Evolutionary conservation across 2,797 vertebrate genomes (phyloP), one percentile per base, ranked within the genome.

Genomic region (Semotilus atromaculatus): DNA sequence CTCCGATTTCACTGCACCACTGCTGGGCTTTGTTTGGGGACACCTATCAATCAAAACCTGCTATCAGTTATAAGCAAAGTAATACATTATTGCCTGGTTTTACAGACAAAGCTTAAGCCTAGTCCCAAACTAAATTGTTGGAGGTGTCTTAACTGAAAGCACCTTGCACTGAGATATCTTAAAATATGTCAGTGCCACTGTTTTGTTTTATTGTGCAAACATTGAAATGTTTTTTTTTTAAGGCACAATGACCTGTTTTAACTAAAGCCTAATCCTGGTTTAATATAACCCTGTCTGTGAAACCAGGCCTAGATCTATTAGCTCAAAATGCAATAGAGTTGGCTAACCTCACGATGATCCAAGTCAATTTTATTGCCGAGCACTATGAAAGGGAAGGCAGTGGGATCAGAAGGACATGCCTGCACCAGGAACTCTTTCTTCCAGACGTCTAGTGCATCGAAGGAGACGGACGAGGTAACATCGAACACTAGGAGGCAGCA

Each of bases 401-500:
- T 45, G 0, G 90, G 87, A 16, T 93, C 89, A 21, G 86, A 51
- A 2, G 93, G 93, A 9, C 92, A 90, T 0, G 89, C 92, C 89
- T 93, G 92, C 43, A 91, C 67, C 86, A 95, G 85, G 66, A 95
- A 94, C 90, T 94, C 94, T 62, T 92, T 91, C 83, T 91, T 89
- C 94, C 94, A 94, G 10, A 60, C 83, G 1, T 93, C 92, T 82
- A 95, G 87, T 5, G 92, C 89, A 0, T 88, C 84, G 88, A 95
- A 94, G 66, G 91, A 94, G 80, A 85, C 70, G 10, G 53, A 51
- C 29, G 92, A 93, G 1, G 93, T 94, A 81, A 95, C 93, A 40
- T 95, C 94, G 31, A 94, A 96, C 85, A 95, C 91, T 68, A 95
- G 91, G 58, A 96, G 79, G 89, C 93, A 95, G 89, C 95, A 94